Conservation (phyloP, 1,140 invertebrate species). For the Bilobella aurantiaca region DNA sequence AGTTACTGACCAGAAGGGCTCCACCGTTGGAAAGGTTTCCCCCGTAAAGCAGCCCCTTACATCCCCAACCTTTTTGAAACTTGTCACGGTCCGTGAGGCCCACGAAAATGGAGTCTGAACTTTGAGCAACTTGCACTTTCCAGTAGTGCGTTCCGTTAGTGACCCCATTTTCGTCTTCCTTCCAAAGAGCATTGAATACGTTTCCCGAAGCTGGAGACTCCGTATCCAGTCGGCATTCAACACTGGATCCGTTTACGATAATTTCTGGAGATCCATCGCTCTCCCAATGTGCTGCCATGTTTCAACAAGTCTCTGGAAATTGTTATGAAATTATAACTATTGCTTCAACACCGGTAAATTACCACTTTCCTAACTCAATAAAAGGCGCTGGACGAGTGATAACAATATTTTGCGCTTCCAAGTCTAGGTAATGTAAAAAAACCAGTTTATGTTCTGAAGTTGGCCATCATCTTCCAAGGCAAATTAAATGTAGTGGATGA, state of each 20-base stretch:
- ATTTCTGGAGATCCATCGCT: constrained; percentile 9
- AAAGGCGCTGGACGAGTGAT: no score
- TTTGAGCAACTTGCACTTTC: background rate
- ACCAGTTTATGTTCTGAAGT: no score
- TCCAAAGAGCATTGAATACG: constrained; percentile 6
- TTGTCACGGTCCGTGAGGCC: background rate
- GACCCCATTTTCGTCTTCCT: background rate
- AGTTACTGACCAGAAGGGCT: background rate
- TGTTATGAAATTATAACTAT: no score
- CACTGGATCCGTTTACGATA: background rate
- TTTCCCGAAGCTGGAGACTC: background rate
- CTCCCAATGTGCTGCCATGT: background rate
- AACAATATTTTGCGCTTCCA: no score
- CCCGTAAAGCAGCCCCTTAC: background rate
- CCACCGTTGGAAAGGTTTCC: background rate
- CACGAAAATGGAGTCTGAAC: constrained; percentile 1
- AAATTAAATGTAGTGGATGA: no score
- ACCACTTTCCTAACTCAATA: no score
- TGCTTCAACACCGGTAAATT: no score
- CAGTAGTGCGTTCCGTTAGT: constrained; percentile 1
- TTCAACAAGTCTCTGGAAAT: no score
- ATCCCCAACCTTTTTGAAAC: background rate
- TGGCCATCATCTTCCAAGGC: no score
- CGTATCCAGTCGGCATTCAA: constrained; percentile 2
- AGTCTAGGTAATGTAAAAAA: no score